Conservation (phyloP, 2,888 invertebrate species). For the Tuberolachnus salignus region DNA sequence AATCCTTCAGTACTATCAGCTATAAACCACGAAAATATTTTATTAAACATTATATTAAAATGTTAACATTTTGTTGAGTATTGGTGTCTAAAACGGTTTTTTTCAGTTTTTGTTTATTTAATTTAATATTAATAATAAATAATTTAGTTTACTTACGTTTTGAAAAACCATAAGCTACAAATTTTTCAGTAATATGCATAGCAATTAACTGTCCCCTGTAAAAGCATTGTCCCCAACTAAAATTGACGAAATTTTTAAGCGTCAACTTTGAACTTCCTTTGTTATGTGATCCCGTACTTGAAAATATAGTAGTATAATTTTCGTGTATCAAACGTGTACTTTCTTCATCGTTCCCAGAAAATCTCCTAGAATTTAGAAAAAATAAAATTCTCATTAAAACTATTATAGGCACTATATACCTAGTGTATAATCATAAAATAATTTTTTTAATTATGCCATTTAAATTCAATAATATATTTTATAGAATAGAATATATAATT, state of each 20-base stretch:
- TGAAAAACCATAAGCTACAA: conserved; percentile 83
- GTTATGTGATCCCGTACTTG: conserved; percentile 74
- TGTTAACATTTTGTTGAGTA: too few relatives aligned
- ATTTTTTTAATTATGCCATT: too few relatives aligned
- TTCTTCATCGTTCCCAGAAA: conserved; percentile 69
- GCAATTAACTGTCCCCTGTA: conserved; percentile 88
- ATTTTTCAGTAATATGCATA: conserved; percentile 82
- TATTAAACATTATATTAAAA: too few relatives aligned
- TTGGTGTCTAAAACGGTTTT: too few relatives aligned
- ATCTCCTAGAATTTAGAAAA: conserved; percentile 64
- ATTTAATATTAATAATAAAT: neutral
- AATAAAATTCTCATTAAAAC: too few relatives aligned
- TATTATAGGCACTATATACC: too few relatives aligned
- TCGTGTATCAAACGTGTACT: conserved; percentile 68
- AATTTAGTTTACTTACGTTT: conserved; percentile 16
- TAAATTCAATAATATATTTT: too few relatives aligned
- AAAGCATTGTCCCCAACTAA: conserved; percentile 88
- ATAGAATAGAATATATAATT: too few relatives aligned
- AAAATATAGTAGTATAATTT: conserved; percentile 73
- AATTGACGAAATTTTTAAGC: conserved; percentile 87
- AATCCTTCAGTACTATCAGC: conserved; percentile 68
- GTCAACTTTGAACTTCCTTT: conserved; percentile 90
- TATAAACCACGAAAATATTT: conserved; percentile 5
- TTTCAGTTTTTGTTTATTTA: too few relatives aligned
- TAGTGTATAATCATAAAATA: too few relatives aligned